phyloP scores from a whole-genome alignment of 1,140 invertebrate genomes.

The Sarcophaga peregrina region DNA sequence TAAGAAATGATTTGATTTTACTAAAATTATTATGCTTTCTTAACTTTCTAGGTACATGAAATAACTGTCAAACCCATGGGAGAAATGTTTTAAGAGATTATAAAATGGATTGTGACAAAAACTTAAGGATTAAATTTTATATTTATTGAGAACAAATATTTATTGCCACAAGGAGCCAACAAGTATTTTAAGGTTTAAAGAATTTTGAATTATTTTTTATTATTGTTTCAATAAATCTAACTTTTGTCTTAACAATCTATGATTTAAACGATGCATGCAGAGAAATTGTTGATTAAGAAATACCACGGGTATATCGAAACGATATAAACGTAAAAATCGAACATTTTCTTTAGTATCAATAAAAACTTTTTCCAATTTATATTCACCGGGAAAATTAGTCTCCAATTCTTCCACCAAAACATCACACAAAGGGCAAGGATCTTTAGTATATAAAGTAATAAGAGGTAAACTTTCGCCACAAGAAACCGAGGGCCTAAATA shows the following conservation, averaged over 20 bases:
- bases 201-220: neutral
- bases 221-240: conserved; percentile 53
- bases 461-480: conserved; percentile 57
- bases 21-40: neutral
- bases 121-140: neutral
- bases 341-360: conserved; percentile 80
- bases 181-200: neutral
- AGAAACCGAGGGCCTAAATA: conserved; percentile 7
- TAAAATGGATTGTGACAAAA: neutral
- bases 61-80: conserved; percentile 65
- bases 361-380: conserved; percentile 78
- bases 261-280: conserved; percentile 83
- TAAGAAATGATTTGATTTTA: neutral
- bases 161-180: neutral
- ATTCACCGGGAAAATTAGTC: conserved; percentile 70
- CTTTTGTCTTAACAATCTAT: conserved; percentile 68
- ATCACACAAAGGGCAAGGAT: conserved; percentile 85
- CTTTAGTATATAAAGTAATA: conserved; percentile 84
- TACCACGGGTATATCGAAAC: conserved; percentile 87
- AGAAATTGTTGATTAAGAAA: conserved; percentile 85
- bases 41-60: conserved; percentile 64
- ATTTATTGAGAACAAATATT: conserved; percentile 32
- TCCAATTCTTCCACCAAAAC: conserved; percentile 78
- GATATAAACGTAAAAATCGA: conserved; percentile 79
- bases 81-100: conserved; percentile 57